phyloP scores from a whole-genome alignment of 2,113 vertebrate genomes.

The Hirundichthys speculiger region DNA sequence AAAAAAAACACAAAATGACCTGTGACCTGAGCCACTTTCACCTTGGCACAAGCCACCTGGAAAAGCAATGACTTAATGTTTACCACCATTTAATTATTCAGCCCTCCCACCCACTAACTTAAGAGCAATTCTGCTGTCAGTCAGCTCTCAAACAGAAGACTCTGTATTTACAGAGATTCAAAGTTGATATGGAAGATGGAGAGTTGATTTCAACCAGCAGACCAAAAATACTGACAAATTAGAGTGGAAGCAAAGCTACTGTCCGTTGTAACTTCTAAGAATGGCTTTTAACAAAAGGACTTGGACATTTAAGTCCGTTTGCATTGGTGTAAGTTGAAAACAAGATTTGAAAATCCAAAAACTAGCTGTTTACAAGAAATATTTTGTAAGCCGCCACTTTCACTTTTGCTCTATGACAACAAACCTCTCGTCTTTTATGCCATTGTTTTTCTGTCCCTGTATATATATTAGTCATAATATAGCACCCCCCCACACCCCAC shows the following conservation, averaged over 20 bases:
- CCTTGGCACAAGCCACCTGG: slow-evolving; percentile 60
- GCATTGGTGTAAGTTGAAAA: not conserved
- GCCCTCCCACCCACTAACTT: slow-evolving; percentile 13
- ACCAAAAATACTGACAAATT: no score
- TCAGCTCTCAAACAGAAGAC: slow-evolving; percentile 26
- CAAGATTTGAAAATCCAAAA: not conserved
- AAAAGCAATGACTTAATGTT: slow-evolving; percentile 60
- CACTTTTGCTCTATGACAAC: not conserved
- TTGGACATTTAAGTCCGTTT: no score
- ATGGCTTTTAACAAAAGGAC: no score
- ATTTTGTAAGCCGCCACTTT: not conserved
- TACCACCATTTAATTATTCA: slow-evolving; percentile 36
- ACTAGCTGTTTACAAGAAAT: not conserved
- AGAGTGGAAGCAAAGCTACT: not conserved
- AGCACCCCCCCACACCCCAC: not conserved
- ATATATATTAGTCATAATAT: slow-evolving; percentile 20
- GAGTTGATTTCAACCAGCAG: no score
- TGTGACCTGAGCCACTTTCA: slow-evolving; percentile 54
- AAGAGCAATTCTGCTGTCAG: slow-evolving; percentile 43
- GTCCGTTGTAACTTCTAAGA: no score
- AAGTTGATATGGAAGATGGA: not conserved
- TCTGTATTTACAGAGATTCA: slow-evolving; percentile 17
- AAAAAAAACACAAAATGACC: slow-evolving; percentile 34
- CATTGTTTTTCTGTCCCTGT: not conserved
- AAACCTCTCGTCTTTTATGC: not conserved